These are phyloP conservation scores for Nannoperca obscura DNA, from an alignment of 2,797 vertebrate genomes.

Conservation along the genomic window DNA sequence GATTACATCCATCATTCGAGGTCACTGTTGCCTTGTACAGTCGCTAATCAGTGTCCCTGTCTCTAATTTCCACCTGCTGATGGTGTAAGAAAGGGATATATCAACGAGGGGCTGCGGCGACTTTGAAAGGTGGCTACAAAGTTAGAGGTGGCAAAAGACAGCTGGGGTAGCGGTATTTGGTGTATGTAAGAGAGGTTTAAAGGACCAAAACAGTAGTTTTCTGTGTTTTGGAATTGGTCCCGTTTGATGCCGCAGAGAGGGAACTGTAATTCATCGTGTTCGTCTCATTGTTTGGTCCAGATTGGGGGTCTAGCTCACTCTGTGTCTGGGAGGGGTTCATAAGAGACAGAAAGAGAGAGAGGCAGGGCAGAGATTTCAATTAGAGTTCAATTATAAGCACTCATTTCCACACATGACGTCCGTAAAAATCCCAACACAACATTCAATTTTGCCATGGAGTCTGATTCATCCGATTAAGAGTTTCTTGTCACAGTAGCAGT, in stretches of 20 bases:
- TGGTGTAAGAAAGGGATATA: constrained; percentile 20
- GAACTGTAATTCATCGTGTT: constrained; percentile 30
- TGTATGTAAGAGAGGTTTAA: background rate
- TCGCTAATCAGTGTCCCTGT: constrained; percentile 46
- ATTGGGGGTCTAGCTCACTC: background rate
- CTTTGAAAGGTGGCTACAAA: constrained; percentile 1
- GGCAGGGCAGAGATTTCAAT: constrained; percentile 37
- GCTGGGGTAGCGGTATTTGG: no score
- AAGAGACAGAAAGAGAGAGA: background rate
- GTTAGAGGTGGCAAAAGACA: background rate
- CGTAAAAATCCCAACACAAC: constrained; percentile 20
- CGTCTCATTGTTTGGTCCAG: constrained; percentile 35
- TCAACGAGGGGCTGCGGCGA: constrained; percentile 15
- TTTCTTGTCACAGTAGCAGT: background rate
- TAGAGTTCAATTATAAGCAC: constrained; percentile 53
- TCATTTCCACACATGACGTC: background rate
- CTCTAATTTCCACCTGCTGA: constrained; percentile 11
- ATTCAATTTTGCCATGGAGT: constrained; percentile 12
- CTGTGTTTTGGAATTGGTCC: background rate
- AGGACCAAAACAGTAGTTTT: background rate
- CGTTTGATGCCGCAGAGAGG: constrained; percentile 1
- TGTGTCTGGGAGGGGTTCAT: constrained; percentile 32
- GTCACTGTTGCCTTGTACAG: constrained; percentile 48
- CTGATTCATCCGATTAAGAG: background rate
- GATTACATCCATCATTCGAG: constrained; percentile 80